Evolutionary conservation across 2,888 invertebrate genomes (phyloP), one percentile per base, ranked within the genome.

Genomic region (Oligia strigilis): DNA sequence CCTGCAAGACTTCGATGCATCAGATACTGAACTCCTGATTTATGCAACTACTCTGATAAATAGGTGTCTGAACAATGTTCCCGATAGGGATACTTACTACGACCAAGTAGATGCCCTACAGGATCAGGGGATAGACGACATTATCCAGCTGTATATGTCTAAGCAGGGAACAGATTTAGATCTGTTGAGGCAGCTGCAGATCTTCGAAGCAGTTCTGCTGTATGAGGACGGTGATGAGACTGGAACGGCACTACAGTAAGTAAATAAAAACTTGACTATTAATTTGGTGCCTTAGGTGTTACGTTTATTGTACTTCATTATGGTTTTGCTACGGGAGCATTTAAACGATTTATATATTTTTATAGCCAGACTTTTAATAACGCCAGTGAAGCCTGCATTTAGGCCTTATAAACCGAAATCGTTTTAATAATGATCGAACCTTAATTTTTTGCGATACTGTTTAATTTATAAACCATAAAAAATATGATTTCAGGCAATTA

Each of bases 41-140:
- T 99, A 99, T 94, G 99, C 99, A 40, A 99, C 99, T 93, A 99
- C 99, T 36, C 97, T 99, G 78, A 98, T 99, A 90, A 99, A 99
- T 95, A 99, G 99, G 96, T 99, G 99, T 72, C 96, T 99, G 62
- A 99, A 99, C 92, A 99, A 99, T 60, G 98, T 99, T 75, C 99
- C 99, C 2, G 99, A 99, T 95, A 99, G 99, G 95, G 99, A 99
- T 93, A 98, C 99, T 43, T 99, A 99, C 95, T 99, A 99, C 93
- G 99, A 99, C 94, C 99, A 99, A 93, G 99, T 99, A 5, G 99
- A 99, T 96, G 98, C 98, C 43, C 97, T 99, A 86, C 99, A 99
- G 94, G 99, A 99, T 88, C 99, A 99, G 94, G 99, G 99, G 43
- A 99, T 99, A 95, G 99, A 99, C 93, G 97, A 98, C 74, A 98